A percentile compares a stretch with the other conserved stretches of the same genome.
Conservation (phyloP, 2,888 invertebrate genomes). For the Leucophenga maculata region DNA sequence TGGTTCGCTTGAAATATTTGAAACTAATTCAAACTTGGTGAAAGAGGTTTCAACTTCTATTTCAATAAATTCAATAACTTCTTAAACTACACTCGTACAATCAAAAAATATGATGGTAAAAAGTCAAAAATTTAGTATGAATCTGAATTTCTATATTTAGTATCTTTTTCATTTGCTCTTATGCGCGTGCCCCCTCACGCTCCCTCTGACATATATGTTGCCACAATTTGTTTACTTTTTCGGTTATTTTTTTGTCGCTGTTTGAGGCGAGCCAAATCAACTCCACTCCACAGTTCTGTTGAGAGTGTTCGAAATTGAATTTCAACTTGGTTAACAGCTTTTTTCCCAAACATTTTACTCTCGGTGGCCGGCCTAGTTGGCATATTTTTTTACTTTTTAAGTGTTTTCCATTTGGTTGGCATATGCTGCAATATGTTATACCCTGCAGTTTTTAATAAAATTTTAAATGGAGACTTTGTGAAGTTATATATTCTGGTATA, state of each 20-base stretch:
- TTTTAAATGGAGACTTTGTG: too few species aligned
- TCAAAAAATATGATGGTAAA: too few species aligned
- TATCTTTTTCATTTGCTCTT: background rate
- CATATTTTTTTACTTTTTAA: too few species aligned
- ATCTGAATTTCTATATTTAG: too few species aligned
- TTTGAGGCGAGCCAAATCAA: conserved; percentile 8
- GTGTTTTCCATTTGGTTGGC: background rate
- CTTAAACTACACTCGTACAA: too few species aligned
- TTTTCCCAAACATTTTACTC: background rate
- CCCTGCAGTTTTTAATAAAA: too few species aligned
- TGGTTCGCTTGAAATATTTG: too few species aligned
- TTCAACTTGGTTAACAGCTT: conserved; percentile 20
- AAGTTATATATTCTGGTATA: too few species aligned
- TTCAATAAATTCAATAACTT: too few species aligned
- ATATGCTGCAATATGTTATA: background rate
- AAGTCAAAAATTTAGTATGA: too few species aligned
- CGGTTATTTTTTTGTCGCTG: background rate
- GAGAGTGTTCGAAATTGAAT: conserved; percentile 8
- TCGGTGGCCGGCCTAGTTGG: background rate
- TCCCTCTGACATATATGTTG: conserved; percentile 46
- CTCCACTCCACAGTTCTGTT: background rate
- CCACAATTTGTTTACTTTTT: conserved; percentile 60
- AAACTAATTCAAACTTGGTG: too few species aligned
- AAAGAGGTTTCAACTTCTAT: too few species aligned
- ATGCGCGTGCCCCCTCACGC: conserved; percentile 20